Evolutionary conservation across 2,113 vertebrate genomes (phyloP), one percentile per base, ranked within the genome.

Genomic region (Pycnonotus jocosus): DNA sequence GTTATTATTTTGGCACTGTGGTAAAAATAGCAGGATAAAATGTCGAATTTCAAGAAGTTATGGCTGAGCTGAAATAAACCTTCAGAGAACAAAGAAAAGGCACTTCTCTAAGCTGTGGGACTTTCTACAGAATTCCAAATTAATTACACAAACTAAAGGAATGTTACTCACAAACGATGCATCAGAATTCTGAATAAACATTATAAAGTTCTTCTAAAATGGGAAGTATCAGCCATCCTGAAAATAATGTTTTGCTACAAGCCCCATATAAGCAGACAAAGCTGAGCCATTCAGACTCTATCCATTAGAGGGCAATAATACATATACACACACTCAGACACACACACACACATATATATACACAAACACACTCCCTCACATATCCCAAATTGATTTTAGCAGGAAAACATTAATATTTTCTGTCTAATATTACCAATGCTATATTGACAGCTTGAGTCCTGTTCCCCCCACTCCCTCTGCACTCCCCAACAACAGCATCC

Each of bases 281-380:
- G 87, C 70, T 64, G 87, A 96, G 96, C 82, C 94, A 78, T 96
- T 93, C 91, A 80, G 87, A 10, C 48, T 96, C 91, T 87, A 94
- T 95, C 94, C 91, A 85, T 96, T 95, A 96, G 94, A 92, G 96
- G 93, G 95, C 96, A 97, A 95, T 54, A 91, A 89, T 35, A 74
- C 77, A 84, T 31, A 64, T 31, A 72, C 15, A 56, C 90, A 83
- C 57, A 61, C 35, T 23, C 62, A 33, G 3, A 57, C 15, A 31
- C 7, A 40, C 2, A 48, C 1, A 66, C 18, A 61, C 3, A 86
- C 4, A 30, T 3, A 73, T 35, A 61, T 4, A 73, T 2, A 88
- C 1, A 89, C 35, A 91, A 44, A 42, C 24, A 33, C 56, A 11
- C 21, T 22, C 45, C n/a, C 30, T n/a, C 40, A 33, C 5, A 1